These are phyloP conservation scores for Drosophila imparisetae DNA, from an alignment of 2,888 invertebrate genomes.

Conservation along the genomic window DNA sequence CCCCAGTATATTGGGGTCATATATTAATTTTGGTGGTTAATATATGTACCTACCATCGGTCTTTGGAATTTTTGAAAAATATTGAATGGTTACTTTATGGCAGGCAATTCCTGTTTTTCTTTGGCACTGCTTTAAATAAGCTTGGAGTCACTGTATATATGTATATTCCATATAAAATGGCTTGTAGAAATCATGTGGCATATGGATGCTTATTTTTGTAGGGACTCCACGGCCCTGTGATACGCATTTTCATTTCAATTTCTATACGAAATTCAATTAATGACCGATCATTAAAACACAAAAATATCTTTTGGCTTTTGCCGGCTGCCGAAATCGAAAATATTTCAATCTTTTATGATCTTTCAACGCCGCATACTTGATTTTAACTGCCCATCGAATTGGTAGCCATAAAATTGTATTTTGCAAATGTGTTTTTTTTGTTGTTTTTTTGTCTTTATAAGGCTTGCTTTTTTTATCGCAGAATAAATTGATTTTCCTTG, in stretches of 20 bases:
- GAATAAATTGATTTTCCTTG: constrained; percentile 38
- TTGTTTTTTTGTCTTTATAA: constrained; percentile 7
- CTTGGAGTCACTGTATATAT: no score
- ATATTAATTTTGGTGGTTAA: no score
- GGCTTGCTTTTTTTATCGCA: constrained; percentile 12
- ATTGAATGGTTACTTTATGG: no score
- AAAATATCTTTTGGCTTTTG: constrained; percentile 67
- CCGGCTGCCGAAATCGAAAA: constrained; percentile 71
- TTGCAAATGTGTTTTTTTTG: constrained; percentile 36
- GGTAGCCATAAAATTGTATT: constrained; percentile 51
- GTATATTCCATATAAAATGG: constrained; percentile 47
- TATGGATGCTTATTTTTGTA: constrained; percentile 16
- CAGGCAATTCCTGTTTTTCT: no score
- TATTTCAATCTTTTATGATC: constrained; percentile 68
- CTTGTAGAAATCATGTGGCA: constrained; percentile 54
- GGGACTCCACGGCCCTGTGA: constrained; percentile 50
- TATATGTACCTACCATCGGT: no score
- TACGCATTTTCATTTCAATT: constrained; percentile 71
- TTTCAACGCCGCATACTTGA: constrained; percentile 56
- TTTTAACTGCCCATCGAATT: constrained; percentile 53
- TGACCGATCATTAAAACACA: constrained; percentile 82
- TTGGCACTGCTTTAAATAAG: no score
- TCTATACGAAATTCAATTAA: constrained; percentile 81
- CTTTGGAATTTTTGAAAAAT: no score
- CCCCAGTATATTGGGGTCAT: no score